Evolutionary conservation across 2,797 vertebrate genomes (phyloP).

Genomic region (Ataeniobius toweri): DNA sequence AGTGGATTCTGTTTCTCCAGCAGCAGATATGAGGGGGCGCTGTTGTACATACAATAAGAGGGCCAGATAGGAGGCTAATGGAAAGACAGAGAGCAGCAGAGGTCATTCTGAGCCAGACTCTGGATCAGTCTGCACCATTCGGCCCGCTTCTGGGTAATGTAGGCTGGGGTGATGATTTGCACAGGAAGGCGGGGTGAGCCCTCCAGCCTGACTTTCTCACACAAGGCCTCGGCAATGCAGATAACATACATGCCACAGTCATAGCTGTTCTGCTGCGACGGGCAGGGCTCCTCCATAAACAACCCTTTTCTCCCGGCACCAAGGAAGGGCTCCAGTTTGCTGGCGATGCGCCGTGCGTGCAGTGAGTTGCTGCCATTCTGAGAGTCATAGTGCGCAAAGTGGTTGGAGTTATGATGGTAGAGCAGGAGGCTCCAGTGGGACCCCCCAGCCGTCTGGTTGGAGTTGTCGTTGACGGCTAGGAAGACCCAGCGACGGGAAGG

Average conservation of each 20-base stretch:
- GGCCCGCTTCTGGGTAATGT: conserved; percentile 88
- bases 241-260: conserved; percentile 99
- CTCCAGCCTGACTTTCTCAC: conserved; percentile 79
- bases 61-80: conserved; percentile 32
- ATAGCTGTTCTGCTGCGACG: conserved; percentile 95
- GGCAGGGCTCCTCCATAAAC: conserved; percentile 90
- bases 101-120: conserved; percentile 75
- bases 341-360: conserved; percentile 88
- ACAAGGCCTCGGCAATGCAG: conserved; percentile 90
- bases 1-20: conserved; percentile 65
- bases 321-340: conserved; percentile 87
- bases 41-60: conserved; percentile 34
- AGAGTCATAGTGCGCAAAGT: conserved; percentile 96
- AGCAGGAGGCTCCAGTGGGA: conserved; percentile 97
- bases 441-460: conserved; percentile 89
- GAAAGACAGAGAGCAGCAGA: conserved; percentile 50
- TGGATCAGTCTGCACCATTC: conserved; percentile 90
- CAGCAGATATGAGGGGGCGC: conserved; percentile 46
- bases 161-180: conserved; percentile 88
- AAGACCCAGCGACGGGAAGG: conserved; percentile 86
- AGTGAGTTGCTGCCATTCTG: conserved; percentile 87
- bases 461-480: conserved; percentile 95
- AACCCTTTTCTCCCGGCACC: conserved; percentile 73
- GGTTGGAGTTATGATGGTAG: conserved; percentile 83
- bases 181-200: conserved; percentile 77